Evolutionary conservation across 2,888 invertebrate genomes (phyloP), one percentile per base, ranked within the genome.

Genomic region (Helleia helle): DNA sequence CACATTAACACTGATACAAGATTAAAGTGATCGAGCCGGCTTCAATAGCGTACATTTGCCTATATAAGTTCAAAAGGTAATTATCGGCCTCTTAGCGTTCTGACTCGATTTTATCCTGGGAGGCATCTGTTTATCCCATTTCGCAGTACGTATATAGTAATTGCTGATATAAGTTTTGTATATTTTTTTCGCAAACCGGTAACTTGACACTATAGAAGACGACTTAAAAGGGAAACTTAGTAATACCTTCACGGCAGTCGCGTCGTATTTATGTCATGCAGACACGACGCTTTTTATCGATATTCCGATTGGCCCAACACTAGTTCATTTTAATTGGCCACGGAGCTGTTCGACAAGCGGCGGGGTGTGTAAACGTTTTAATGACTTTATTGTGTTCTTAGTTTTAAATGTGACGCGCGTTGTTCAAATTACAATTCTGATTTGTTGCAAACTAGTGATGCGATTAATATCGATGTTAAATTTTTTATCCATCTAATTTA

Each of bases 191-290:
- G 46, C 43, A 42, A 45, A 48, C 59, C 50, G 56, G 75, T 71
- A 77, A 79, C 72, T 48, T 53, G 71, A 80, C 69, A 75, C 79
- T 59, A 59, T 63, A 59, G 61, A 62, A 57, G 53, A 58, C 58
- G 59, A 61, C 66, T 72, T 74, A 76, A 79, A 77, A 75, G 73
- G 71, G 63, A 71, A 75, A 66, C 70, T 65, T 53, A 59, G 74
- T 77, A 73, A 76, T 70, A 65, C 75, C 56, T 79, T 72, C 72
- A 74, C 72, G 73, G 73, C 64, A 71, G 62, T 79, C 71, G 62
- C 63, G 43, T 63, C 65, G 62, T 62, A 68, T 79, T 63, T 71
- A 68, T 65, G 66, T 71, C 71, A 66, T 55, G 59, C 54, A 56
- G 52, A 51, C 54, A 51, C 30, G 59, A 53, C 50, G 40, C 36